phyloP scores from a whole-genome alignment of 2,113 vertebrate species.

The Rhineura floridana region DNA sequence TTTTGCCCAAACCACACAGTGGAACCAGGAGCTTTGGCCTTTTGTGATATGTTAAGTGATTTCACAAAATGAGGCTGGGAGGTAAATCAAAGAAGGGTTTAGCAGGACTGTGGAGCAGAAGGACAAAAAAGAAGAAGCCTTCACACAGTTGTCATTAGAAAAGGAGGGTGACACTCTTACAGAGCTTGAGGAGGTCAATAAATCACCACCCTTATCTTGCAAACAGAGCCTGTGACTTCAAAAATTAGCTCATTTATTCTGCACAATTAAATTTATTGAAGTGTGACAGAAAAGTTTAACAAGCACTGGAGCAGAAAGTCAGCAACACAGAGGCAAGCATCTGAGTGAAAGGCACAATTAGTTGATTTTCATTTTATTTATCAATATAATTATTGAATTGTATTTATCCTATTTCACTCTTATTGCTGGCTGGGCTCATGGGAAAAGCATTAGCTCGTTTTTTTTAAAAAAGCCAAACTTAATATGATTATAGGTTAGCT shows the following conservation, averaged over 20 bases:
- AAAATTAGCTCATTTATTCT: slow-evolving; percentile 99
- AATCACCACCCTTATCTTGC: slow-evolving; percentile 94
- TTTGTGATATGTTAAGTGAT: slow-evolving; percentile 30
- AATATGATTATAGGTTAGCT: slow-evolving; percentile 76
- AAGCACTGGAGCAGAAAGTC: slow-evolving; percentile 84
- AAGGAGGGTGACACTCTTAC: slow-evolving; percentile 74
- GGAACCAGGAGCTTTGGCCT: slow-evolving; percentile 43
- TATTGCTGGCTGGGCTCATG: slow-evolving; percentile 68
- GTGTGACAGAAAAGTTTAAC: slow-evolving; percentile 98
- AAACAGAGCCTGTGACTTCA: slow-evolving; percentile 94
- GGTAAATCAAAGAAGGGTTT: slow-evolving; percentile 33
- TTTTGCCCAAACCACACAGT: slow-evolving; percentile 1
- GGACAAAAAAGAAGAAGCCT: not conserved
- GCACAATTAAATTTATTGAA: slow-evolving; percentile 99
- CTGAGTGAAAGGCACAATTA: slow-evolving; percentile 90
- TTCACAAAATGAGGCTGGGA: slow-evolving; percentile 55
- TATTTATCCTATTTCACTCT: slow-evolving; percentile 88
- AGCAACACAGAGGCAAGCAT: slow-evolving; percentile 83
- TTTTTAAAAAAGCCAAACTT: slow-evolving; percentile 59
- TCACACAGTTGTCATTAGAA: slow-evolving; percentile 73
- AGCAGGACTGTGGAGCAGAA: slow-evolving; percentile 23
- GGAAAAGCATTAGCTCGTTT: slow-evolving; percentile 76
- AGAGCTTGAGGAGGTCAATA: slow-evolving; percentile 86
- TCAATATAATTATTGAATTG: slow-evolving; percentile 89
- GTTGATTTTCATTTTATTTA: slow-evolving; percentile 92